Conservation (phyloP, 2,888 invertebrate genomes). For the Hirudinaria manillensis region DNA sequence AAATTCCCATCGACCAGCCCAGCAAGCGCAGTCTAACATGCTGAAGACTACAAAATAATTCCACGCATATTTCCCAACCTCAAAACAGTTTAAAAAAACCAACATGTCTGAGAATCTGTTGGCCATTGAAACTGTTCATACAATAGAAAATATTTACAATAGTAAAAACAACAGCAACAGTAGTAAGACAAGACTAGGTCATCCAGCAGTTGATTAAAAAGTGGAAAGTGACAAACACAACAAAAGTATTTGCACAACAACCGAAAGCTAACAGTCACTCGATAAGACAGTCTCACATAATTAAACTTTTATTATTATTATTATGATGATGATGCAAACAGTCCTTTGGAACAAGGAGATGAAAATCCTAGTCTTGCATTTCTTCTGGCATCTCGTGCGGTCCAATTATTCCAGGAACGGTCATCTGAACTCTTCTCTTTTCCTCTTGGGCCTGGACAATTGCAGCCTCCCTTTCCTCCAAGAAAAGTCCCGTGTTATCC, state of each 20-base stretch:
- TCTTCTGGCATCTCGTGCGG: constrained; percentile 54
- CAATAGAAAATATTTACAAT: too few species aligned
- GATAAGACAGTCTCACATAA: background rate
- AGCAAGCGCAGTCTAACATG: too few species aligned
- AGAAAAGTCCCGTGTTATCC: constrained; percentile 90
- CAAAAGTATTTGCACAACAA: background rate
- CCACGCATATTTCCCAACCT: too few species aligned
- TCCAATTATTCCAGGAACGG: constrained; percentile 79
- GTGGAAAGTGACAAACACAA: background rate
- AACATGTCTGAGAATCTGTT: too few species aligned
- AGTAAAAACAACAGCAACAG: too few species aligned
- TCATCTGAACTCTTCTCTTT: constrained; percentile 82
- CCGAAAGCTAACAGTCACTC: background rate
- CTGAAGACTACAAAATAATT: too few species aligned
- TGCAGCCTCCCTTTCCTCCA: constrained; percentile 89
- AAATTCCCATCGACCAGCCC: too few species aligned
- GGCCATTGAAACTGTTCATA: too few species aligned
- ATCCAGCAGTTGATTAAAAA: too few species aligned
- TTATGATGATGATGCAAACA: background rate
- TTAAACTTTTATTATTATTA: background rate
- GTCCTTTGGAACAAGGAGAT: background rate
- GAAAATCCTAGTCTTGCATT: constrained; percentile 48
- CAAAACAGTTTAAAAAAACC: too few species aligned
- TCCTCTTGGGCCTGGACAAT: constrained; percentile 84
- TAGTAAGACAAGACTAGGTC: too few species aligned